phyloP scores from a whole-genome alignment of 2,113 vertebrate species.

The Edolisoma coerulescens region DNA sequence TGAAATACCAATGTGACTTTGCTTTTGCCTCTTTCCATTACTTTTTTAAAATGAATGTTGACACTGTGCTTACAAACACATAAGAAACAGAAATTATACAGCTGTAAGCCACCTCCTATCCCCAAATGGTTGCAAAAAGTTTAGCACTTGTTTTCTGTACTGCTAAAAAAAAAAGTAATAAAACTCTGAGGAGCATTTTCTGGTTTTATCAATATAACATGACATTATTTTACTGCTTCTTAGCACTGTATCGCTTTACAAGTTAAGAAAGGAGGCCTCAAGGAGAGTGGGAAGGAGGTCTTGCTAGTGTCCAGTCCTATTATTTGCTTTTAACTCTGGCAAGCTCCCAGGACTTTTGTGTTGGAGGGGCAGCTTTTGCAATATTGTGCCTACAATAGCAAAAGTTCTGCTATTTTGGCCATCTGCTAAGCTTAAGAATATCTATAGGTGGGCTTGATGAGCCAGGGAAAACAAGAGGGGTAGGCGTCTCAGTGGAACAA shows the following conservation, averaged over 20 bases:
- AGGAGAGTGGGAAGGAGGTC: neutral
- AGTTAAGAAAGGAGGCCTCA: neutral
- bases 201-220: neutral
- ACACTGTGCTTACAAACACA: neutral
- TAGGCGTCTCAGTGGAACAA: neutral
- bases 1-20: neutral
- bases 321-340: slow-evolving; percentile 1
- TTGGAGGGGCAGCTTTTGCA: neutral
- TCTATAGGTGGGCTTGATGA: neutral
- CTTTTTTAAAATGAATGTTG: neutral
- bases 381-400: neutral
- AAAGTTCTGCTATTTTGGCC: neutral
- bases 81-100: neutral
- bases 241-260: neutral
- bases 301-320: neutral
- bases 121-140: neutral
- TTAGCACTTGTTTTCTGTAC: neutral
- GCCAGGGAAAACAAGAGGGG: neutral
- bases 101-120: neutral
- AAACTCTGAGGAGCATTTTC: neutral
- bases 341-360: neutral
- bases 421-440: neutral
- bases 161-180: neutral
- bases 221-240: slow-evolving; percentile 6
- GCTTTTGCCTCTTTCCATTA: neutral